Conservation (phyloP, 2,113 vertebrate genomes). For the Cinclus mexicanus region DNA sequence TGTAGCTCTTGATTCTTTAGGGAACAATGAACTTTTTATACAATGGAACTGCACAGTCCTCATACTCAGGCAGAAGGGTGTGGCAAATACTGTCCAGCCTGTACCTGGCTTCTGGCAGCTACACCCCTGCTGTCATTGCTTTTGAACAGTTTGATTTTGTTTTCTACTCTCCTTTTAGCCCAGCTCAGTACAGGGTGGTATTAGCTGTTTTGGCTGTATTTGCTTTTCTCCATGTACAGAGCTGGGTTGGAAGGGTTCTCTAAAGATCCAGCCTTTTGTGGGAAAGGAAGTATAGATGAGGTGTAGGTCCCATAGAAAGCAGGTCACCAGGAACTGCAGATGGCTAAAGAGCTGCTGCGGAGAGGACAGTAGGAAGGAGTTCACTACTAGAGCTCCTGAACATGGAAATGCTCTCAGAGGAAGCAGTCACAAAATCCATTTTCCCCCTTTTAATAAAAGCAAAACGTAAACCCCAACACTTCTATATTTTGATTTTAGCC, state of each 20-base stretch:
- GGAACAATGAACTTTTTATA: not conserved
- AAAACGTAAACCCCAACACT: not conserved
- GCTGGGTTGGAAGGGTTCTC: not conserved
- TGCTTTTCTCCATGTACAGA: not conserved
- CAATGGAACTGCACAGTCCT: not conserved
- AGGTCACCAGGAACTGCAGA: not conserved
- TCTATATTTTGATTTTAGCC: not conserved
- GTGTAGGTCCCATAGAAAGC: not conserved
- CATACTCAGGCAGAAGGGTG: not conserved
- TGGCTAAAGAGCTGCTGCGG: not conserved
- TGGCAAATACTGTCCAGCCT: not conserved
- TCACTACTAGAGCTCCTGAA: not conserved
- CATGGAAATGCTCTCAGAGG: not conserved
- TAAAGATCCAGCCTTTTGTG: rapidly evolving
- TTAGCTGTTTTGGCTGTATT: not conserved
- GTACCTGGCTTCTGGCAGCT: not conserved
- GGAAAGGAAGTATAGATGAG: not conserved
- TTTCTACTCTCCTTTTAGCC: not conserved
- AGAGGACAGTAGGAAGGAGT: not conserved
- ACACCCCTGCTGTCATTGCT: not conserved
- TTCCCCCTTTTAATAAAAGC: not conserved
- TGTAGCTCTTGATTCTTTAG: not conserved
- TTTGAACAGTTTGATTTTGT: not conserved
- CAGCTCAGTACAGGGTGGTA: not conserved
- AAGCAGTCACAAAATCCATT: not conserved